phyloP scores from a whole-genome alignment of 2,888 invertebrate genomes.

The Drosophila tanythrix region DNA sequence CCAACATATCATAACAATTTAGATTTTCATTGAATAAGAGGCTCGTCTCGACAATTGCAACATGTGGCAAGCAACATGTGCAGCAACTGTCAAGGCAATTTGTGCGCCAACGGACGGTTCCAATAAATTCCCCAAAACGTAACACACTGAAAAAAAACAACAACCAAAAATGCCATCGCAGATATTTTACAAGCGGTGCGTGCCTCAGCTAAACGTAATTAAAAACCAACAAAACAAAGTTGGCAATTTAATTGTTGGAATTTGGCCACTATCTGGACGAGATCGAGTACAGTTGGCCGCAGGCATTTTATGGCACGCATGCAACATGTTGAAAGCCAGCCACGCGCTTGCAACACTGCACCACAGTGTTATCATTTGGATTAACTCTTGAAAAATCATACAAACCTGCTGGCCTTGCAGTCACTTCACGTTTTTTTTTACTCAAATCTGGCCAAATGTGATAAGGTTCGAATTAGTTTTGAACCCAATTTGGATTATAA shows the following conservation, averaged over 20 bases:
- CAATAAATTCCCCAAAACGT: constrained; percentile 26
- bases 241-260: constrained; percentile 35
- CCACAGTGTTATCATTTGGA: not conserved
- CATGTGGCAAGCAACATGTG: constrained; percentile 12
- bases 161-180: constrained; percentile 10
- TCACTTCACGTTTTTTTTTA: not conserved
- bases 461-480: not conserved
- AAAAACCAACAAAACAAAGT: constrained; percentile 27
- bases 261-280: constrained; percentile 9
- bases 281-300: constrained; percentile 7
- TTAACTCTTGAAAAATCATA: not conserved
- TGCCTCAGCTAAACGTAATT: constrained; percentile 47
- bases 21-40: constrained; percentile 43
- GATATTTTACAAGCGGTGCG: constrained; percentile 29
- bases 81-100: constrained; percentile 60
- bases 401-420: not conserved
- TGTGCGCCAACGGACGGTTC: constrained; percentile 49
- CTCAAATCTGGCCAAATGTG: not conserved
- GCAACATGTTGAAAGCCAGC: constrained; percentile 5
- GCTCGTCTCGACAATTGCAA: constrained; percentile 9
- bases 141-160: not conserved
- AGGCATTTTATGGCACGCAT: constrained; percentile 8
- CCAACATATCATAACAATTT: constrained; percentile 48
- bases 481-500: not conserved
- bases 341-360: constrained; percentile 1